phyloP scores from a whole-genome alignment of 2,797 vertebrate genomes.

The Sus cebifrons region DNA sequence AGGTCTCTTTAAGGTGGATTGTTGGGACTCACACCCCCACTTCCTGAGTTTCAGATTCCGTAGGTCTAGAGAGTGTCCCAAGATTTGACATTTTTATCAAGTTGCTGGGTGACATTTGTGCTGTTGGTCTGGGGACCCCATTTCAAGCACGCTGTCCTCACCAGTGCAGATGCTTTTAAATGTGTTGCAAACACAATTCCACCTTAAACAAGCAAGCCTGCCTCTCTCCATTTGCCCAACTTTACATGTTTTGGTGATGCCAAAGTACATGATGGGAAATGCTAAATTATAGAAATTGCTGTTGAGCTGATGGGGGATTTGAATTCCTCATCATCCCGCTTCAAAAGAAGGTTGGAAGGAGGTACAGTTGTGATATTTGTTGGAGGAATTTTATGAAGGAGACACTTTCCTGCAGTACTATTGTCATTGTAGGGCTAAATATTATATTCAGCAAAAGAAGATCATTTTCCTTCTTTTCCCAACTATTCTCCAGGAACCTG shows the following conservation, averaged over 20 bases:
- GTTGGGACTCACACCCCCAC: too few species aligned
- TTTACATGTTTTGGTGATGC: background rate
- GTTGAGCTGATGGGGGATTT: background rate
- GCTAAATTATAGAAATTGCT: background rate
- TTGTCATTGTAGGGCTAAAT: background rate
- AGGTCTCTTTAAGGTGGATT: background rate
- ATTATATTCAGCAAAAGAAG: background rate
- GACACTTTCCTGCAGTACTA: background rate
- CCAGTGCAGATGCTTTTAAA: background rate
- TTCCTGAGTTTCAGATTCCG: background rate
- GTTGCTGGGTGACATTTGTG: background rate
- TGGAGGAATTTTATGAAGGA: background rate
- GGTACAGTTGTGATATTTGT: background rate
- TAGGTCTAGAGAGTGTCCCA: background rate
- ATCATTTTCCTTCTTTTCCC: background rate
- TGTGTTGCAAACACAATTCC: background rate
- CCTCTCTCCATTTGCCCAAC: background rate
- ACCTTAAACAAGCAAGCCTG: background rate
- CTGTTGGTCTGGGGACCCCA: background rate
- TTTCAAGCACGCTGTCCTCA: background rate
- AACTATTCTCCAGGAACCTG: background rate
- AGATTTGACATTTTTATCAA: background rate
- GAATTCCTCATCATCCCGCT: background rate
- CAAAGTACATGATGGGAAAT: background rate
- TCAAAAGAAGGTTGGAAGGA: background rate